Evolutionary conservation across 2,797 vertebrate genomes (phyloP), one percentile per base, ranked within the genome.

Genomic region (Mico argentatus): DNA sequence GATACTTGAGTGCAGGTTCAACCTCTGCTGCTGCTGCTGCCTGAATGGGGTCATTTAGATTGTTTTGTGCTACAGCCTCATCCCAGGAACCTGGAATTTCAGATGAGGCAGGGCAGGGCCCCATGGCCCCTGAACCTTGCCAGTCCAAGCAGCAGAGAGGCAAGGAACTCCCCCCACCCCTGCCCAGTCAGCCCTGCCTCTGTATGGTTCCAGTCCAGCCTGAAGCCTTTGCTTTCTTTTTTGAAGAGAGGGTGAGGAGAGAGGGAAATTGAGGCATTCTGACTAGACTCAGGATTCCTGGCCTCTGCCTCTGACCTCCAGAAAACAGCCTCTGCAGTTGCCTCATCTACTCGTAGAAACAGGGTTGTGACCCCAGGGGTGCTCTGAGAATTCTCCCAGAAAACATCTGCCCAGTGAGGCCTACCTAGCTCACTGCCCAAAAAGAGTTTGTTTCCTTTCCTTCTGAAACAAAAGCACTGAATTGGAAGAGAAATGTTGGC

Each of bases 381-480:
- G 22, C 67, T 73, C 61, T 8, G 36, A 73, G 73, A 44, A 55
- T 12, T 9, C 64, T 50, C 61, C 33, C 61, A 72, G 77, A 83
- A 22, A 81, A 95, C 0, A 0, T 15, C 46, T 46, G 46, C 26
- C n/a, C 77, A 73, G 46, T 0, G 4, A 72, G 27, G 4, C 22
- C 1, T n/a, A 50, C 44, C 36, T 24, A 30, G 39, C n/a, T 86
- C 1, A 5, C 57, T 5, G 4, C 30, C 85, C 39, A 72, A 64
- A 64, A 89, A 88, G 39, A 13, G 10, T 61, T 80, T 12, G 36
- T 87, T 76, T 86, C 73, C 77, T 94, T 83, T n/a, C 36, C 55
- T 89, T 77, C 33, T 15, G 30, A 84, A 95, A 83, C 79, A 70
- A 96, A 91, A 91, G 61, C 22, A 44, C 4, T 10, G n/a, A 75